Conservation (phyloP, 2,888 invertebrate species). For the Oscheius myriophilus region DNA sequence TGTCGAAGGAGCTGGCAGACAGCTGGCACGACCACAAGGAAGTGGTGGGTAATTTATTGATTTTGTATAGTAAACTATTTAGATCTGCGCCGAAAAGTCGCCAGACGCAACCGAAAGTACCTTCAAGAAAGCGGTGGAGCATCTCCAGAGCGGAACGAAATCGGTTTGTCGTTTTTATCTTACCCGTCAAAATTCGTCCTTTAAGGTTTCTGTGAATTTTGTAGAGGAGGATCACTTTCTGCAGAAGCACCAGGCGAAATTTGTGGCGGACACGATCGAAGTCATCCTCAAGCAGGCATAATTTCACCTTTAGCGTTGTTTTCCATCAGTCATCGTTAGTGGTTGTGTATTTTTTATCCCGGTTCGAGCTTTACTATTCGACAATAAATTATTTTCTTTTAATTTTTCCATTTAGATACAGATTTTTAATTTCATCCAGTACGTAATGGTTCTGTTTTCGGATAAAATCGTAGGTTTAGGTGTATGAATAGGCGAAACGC, state of each 20-base stretch:
- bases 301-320: conserved; percentile 1
- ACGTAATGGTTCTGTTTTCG: background rate
- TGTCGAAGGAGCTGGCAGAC: conserved; percentile 30
- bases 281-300: conserved; percentile 40
- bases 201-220: conserved; percentile 38
- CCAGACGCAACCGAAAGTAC: background rate
- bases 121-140: background rate
- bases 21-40: conserved; percentile 17
- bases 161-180: background rate
- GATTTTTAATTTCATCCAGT: background rate
- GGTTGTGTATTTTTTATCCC: conserved; percentile 10
- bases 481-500: conserved; percentile 35
- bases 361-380: conserved; percentile 5
- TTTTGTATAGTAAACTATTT: background rate
- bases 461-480: background rate
- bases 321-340: background rate
- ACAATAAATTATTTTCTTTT: conserved; percentile 2
- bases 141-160: conserved; percentile 18
- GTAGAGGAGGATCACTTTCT: conserved; percentile 44
- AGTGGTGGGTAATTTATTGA: conserved; percentile 11
- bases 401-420: background rate
- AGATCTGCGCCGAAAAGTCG: conserved; percentile 12
- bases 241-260: conserved; percentile 41
- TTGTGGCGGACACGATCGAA: conserved; percentile 36
- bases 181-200: background rate